Conservation (phyloP, 2,797 vertebrate genomes). For the Psittacula derbiana region DNA sequence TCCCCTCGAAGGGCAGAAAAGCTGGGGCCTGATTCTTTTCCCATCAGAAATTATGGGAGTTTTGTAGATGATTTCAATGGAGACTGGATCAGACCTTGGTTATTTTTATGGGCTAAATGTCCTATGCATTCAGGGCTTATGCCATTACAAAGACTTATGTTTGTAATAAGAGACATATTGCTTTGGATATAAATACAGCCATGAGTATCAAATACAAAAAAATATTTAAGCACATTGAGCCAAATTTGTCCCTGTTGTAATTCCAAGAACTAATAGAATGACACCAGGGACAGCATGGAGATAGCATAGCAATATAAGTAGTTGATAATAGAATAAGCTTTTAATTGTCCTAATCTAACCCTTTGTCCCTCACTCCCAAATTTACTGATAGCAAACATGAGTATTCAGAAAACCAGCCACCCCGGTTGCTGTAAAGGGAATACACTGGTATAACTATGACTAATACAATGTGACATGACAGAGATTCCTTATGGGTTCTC, state of each 20-base stretch:
- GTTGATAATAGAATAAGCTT: neutral
- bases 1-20: conserved; percentile 42
- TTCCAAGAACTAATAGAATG: neutral
- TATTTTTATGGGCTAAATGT: conserved; percentile 66
- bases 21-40: conserved; percentile 50
- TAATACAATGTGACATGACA: neutral
- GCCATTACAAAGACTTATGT: conserved; percentile 63
- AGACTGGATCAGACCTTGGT: conserved; percentile 37
- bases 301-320: neutral
- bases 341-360: neutral
- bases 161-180: conserved; percentile 66
- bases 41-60: conserved; percentile 29
- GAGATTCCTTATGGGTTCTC: neutral
- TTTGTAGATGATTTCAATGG: conserved; percentile 45
- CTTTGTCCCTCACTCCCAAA: neutral
- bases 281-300: neutral
- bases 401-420: neutral
- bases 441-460: neutral
- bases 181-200: conserved; percentile 55
- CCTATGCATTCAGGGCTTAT: conserved; percentile 51
- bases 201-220: neutral
- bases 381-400: neutral
- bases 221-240: conserved; percentile 30
- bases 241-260: conserved; percentile 36
- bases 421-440: neutral